Evolutionary conservation across 2,113 vertebrate genomes (phyloP).

Genomic region (Phrynocephalus versicolor): DNA sequence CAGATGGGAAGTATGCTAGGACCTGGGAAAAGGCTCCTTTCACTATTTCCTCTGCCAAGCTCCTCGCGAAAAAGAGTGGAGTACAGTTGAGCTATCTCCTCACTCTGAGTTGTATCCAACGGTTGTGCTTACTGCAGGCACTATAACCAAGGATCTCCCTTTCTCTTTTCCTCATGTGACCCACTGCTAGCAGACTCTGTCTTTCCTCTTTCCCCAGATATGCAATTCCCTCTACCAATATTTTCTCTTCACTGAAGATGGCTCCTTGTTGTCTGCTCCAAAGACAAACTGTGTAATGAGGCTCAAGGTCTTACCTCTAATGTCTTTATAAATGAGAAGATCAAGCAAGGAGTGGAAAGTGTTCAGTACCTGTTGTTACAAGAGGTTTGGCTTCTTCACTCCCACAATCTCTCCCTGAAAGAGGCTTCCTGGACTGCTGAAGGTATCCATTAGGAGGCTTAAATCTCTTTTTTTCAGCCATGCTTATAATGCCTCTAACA

Average conservation of each 20-base stretch:
- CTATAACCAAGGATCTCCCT: too few relatives aligned
- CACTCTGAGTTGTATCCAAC: too few relatives aligned
- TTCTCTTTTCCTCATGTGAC: too few relatives aligned
- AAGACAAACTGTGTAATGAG: background rate
- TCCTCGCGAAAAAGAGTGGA: background rate
- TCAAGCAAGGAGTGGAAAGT: background rate
- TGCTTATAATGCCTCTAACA: background rate
- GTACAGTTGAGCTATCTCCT: background rate
- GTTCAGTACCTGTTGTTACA: background rate
- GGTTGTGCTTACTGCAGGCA: too few relatives aligned
- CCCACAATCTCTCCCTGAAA: background rate
- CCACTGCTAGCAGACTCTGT: too few relatives aligned
- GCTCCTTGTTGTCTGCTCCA: too few relatives aligned
- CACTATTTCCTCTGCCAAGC: background rate
- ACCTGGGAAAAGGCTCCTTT: background rate
- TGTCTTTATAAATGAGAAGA: background rate
- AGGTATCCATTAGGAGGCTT: background rate
- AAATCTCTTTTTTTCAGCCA: background rate
- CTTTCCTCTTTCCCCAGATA: too few relatives aligned
- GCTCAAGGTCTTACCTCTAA: too few relatives aligned
- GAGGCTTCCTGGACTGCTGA: background rate
- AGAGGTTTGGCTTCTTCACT: background rate
- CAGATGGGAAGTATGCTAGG: background rate
- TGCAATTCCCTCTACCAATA: too few relatives aligned
- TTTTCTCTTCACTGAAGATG: too few relatives aligned